Evolutionary conservation across 2,797 vertebrate species (phyloP).

Genomic region (Epinephelus awoara): DNA sequence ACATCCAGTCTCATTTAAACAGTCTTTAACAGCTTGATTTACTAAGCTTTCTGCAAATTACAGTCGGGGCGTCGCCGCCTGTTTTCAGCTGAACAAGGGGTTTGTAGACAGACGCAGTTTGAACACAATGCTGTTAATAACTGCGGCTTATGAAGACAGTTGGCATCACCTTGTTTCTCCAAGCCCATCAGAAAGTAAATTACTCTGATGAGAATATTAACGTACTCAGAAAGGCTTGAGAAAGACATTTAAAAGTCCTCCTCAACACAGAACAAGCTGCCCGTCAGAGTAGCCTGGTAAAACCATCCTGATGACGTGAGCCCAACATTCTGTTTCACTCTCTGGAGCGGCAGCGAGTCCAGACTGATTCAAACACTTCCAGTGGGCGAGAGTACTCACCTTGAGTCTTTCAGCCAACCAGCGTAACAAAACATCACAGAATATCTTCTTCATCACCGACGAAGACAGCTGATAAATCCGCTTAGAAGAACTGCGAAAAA

Average conservation of each 20-base stretch:
- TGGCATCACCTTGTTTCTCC: conserved; percentile 9
- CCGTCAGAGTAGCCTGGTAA: too few relatives aligned
- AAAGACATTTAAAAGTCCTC: neutral
- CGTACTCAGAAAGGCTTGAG: neutral
- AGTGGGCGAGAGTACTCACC: too few relatives aligned
- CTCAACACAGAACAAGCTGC: neutral
- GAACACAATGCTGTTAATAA: conserved; percentile 4
- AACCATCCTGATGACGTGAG: too few relatives aligned
- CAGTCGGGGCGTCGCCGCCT: neutral
- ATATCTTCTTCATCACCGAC: too few relatives aligned
- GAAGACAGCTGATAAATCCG: too few relatives aligned
- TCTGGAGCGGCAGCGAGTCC: too few relatives aligned
- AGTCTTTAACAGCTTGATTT: conserved; percentile 29
- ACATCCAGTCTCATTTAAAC: conserved; percentile 45
- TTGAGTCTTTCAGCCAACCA: too few relatives aligned
- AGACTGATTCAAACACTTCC: too few relatives aligned
- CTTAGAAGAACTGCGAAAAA: too few relatives aligned
- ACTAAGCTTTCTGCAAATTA: conserved; percentile 21
- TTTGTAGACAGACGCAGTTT: conserved; percentile 15
- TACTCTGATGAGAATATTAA: neutral
- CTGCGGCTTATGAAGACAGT: conserved; percentile 11
- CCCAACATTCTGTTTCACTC: too few relatives aligned
- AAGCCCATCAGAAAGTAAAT: neutral
- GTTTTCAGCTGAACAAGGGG: neutral
- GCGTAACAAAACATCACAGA: too few relatives aligned